Conservation (phyloP, 2,888 invertebrate species). For the Choreutis nemorana region DNA sequence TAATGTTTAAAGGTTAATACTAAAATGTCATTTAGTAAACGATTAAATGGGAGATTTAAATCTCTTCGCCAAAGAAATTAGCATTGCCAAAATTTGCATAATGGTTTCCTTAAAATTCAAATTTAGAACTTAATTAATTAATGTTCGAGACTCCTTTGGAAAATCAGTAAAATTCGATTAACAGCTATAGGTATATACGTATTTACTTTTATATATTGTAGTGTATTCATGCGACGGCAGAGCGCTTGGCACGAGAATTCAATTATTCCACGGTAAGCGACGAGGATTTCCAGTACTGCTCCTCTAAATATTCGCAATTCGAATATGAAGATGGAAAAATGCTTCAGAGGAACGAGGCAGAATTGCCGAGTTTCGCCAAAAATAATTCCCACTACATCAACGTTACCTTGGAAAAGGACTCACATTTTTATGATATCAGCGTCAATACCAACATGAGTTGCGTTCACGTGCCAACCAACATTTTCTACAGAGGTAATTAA, state of each 20-base stretch:
- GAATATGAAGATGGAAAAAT: conserved; percentile 23
- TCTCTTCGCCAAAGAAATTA: too few species aligned
- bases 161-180: too few species aligned
- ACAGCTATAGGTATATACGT: too few species aligned
- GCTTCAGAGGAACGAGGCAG: conserved; percentile 8
- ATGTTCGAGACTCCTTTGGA: too few species aligned
- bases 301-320: conserved; percentile 79
- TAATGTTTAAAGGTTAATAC: too few species aligned
- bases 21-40: too few species aligned
- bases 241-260: conserved; percentile 71
- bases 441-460: conserved; percentile 84
- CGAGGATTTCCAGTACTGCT: conserved; percentile 71
- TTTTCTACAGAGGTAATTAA: conserved; percentile 78
- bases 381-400: conserved; percentile 51
- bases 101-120: too few species aligned
- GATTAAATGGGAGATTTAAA: too few species aligned
- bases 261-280: conserved; percentile 37
- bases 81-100: too few species aligned
- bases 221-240: conserved; percentile 81
- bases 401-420: conserved; percentile 72
- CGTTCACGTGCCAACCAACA: conserved; percentile 94
- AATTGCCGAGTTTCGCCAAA: conserved; percentile 34
- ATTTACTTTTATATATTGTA: too few species aligned
- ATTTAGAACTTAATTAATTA: too few species aligned
- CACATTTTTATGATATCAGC: conserved; percentile 85